A percentile compares a stretch with the other conserved stretches of the same genome.
Evolutionary conservation across 1,140 invertebrate species (phyloP).

Genomic region (Drosophila kanapiae): DNA sequence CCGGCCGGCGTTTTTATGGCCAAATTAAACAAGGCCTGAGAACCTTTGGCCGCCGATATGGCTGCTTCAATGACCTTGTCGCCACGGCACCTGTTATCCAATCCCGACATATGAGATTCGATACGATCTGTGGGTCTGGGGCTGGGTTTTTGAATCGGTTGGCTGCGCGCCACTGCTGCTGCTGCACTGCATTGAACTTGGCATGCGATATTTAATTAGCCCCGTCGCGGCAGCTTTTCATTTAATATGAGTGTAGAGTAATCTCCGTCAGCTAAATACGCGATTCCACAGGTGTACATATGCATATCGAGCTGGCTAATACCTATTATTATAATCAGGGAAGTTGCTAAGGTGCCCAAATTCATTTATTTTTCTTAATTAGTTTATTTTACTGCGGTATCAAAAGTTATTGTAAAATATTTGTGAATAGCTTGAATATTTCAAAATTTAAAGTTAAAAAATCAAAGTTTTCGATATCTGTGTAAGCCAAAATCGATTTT

Average conservation of each 20-base stretch:
- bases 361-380: background rate
- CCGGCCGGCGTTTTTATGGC: slow-evolving; percentile 5
- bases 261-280: background rate
- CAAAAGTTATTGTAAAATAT: background rate
- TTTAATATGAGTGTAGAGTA: slow-evolving; percentile 31
- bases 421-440: background rate
- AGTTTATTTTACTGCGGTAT: background rate
- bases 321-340: slow-evolving; percentile 9
- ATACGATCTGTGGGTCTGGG: slow-evolving; percentile 15
- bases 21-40: slow-evolving; percentile 3
- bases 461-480: background rate
- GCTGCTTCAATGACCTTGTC: slow-evolving; percentile 25
- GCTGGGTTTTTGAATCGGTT: slow-evolving; percentile 16
- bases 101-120: slow-evolving; percentile 5
- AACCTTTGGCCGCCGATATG: slow-evolving; percentile 33
- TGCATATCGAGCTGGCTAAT: background rate
- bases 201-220: slow-evolving; percentile 66
- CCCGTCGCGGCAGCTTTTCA: slow-evolving; percentile 20
- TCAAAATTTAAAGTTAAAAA: background rate
- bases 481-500: background rate
- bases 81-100: background rate
- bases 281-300: background rate
- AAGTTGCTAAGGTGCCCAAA: background rate
- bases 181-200: slow-evolving; percentile 67
- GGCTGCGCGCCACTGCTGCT: slow-evolving; percentile 16